Base-by-base conservation (phyloP, 2,113 vertebrate species). In the Notarius quadriscutis region DNA sequence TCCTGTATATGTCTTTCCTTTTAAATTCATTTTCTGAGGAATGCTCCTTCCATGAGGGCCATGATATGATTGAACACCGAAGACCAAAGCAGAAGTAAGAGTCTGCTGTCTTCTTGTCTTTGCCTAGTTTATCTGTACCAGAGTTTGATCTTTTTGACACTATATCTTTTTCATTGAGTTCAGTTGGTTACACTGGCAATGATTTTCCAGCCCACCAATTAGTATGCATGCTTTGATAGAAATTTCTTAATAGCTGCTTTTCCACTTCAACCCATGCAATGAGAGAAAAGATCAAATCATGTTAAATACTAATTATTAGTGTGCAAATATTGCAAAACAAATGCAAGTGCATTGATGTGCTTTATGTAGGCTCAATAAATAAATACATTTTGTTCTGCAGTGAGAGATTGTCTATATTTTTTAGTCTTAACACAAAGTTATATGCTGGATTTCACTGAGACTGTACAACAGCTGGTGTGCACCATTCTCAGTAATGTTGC, bases 1-100 rank as follows among this genome's bases (percentile, higher is more conserved):
- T 83, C 81, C 81, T 83, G 81, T 83, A 83, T 82, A 82, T 65
- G 60, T 83, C 34, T 67, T 67, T 48, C n/a, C 5, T 22, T 65
- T 65, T 65, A 65, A 65, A 67, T 67, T 51, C 12, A 27, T 67
- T 67, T 18, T 83, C 41, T 30, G 81, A 65, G 48, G 22, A 83
- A 67, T 53, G 22, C 25, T 27, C 34, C 41, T 53, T 67, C 51
- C 15, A 11, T 67, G n/a, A 51, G 17, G 17, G n/a, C 62, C 62
- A 67, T 51, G 25, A 51, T n/a, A 50, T 14, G 3, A 7, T 4
- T 7, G 18, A 62, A 41, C 58, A 17, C 25, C 30, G 48, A 34
- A 22, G 58, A 25, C 17, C 10, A 34, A 82, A 12, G 10, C 48
- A 63, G 27, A 48, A 8, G 14, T 41, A 41, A 41, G 30, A 41